A percentile compares a stretch with the other conserved stretches of the same genome.
phyloP scores from a whole-genome alignment of 2,113 vertebrate species.

The Vimba vimba region DNA sequence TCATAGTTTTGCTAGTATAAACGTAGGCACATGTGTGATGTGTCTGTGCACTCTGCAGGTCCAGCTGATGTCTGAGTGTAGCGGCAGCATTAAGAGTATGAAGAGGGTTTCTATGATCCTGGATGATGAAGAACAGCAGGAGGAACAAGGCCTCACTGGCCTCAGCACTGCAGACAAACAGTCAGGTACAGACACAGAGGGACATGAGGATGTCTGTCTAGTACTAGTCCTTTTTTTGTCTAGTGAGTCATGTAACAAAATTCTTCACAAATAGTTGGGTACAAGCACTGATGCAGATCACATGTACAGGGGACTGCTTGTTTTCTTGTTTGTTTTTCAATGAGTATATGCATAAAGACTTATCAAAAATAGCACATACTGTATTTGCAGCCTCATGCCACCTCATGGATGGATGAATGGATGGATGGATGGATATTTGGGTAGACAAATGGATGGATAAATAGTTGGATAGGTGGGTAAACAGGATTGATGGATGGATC shows the following conservation, averaged over 20 bases:
- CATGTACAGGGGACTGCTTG: background rate
- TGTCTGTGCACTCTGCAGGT: constrained; percentile 58
- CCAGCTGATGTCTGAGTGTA: constrained; percentile 78
- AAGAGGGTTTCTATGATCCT: constrained; percentile 69
- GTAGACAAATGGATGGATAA: background rate
- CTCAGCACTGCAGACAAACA: constrained; percentile 72
- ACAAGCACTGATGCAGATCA: background rate
- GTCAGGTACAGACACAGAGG: constrained; percentile 74
- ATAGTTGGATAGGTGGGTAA: too few species aligned
- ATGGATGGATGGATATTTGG: background rate
- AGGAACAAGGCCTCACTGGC: constrained; percentile 73
- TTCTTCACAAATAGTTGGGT: background rate
- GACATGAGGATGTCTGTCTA: background rate
- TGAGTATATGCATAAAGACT: background rate
- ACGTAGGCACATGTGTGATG: background rate
- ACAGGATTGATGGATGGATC: too few species aligned
- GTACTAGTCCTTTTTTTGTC: background rate
- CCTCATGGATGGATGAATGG: background rate
- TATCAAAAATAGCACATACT: background rate
- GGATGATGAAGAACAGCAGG: constrained; percentile 73
- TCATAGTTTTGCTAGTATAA: too few species aligned
- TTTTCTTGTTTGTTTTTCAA: background rate
- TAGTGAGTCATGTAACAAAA: background rate
- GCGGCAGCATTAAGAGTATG: constrained; percentile 72
- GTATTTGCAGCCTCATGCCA: background rate